Conservation (phyloP, 2,113 vertebrate genomes). For the Aspiorhynchus laticeps region DNA sequence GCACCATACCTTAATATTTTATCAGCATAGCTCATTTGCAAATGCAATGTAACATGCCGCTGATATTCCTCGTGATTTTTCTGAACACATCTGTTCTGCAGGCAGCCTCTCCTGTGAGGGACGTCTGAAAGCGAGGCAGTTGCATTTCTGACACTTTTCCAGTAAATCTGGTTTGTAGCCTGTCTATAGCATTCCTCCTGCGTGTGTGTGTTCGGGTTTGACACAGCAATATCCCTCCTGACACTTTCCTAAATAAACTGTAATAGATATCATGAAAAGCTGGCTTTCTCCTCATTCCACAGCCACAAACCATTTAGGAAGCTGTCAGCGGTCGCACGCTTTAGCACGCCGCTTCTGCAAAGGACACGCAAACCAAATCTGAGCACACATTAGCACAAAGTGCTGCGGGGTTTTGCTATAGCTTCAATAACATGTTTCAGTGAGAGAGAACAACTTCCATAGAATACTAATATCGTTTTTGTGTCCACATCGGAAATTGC, state of each 20-base stretch:
- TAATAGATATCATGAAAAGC: slow-evolving; percentile 45
- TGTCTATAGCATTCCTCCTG: slow-evolving; percentile 9
- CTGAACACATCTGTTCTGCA: slow-evolving; percentile 11
- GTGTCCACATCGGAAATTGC: neutral
- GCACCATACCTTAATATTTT: neutral
- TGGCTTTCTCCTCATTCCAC: slow-evolving; percentile 34
- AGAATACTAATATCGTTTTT: slow-evolving; percentile 36
- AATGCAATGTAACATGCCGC: neutral
- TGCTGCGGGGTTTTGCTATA: slow-evolving; percentile 11
- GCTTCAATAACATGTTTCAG: slow-evolving; percentile 28
- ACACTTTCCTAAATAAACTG: slow-evolving; percentile 41
- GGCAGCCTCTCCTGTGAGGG: neutral
- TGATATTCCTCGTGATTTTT: neutral
- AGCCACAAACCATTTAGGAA: slow-evolving; percentile 46
- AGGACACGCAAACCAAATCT: slow-evolving; percentile 20
- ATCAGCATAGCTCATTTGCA: slow-evolving; percentile 5
- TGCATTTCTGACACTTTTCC: slow-evolving; percentile 8
- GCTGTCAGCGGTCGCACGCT: slow-evolving; percentile 35
- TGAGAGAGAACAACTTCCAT: slow-evolving; percentile 3
- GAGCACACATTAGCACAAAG: slow-evolving; percentile 33
- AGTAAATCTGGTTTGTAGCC: neutral
- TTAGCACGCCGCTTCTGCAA: slow-evolving; percentile 6
- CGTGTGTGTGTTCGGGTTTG: slow-evolving; percentile 43
- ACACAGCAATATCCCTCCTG: slow-evolving; percentile 42
- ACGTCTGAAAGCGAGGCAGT: neutral